Base-by-base conservation (phyloP, 2,797 vertebrate species). In the Myiothlypis coronata region DNA sequence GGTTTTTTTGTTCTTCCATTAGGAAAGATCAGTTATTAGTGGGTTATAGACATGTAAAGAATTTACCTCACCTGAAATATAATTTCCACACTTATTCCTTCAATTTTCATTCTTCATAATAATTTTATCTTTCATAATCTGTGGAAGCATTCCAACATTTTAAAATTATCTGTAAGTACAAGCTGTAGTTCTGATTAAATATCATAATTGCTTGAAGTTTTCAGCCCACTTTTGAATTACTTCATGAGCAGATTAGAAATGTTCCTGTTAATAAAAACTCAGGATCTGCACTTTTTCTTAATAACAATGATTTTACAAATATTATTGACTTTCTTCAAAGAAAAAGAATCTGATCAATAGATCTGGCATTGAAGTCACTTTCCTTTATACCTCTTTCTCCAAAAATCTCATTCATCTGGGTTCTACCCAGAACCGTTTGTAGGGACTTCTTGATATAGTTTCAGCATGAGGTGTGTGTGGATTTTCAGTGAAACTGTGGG, bases 401-500 rank as follows among this genome's bases (percentile, higher is more conserved):
- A 4, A 64, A 21, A 19, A 43, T 9, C 16, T 64, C 27, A 19
- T 64, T 37, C 5, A 10, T 41, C 19, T 41, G 23, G 4, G 13
- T 75, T 63, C 19, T 11, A 63, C 11, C 14, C n/a, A 16, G 16
- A 64, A 71, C 3, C 18, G 5, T 59, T 70, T 37, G 37, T 32
- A 60, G 22, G 39, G 55, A 41, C 20, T 46, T 83, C 37, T 30
- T 12, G 15, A 6, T 23, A 3, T 3, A 57, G n/a, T 55, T 92
- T 83, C 52, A 47, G 20, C 12, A 5, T 23, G 10, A 6, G 1
- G 3, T 0, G 6, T 5, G 30, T 30, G 16, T 49, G 30, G 11
- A 46, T 55, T 87, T 83, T 47, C 5, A 2, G 0, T 37, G 16
- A 12, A 47, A 8, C n/a, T 68, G 2, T 10, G 18, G 32, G 13